phyloP scores from a whole-genome alignment of 2,113 vertebrate genomes.

The Pseudorectes ferrugineus region DNA sequence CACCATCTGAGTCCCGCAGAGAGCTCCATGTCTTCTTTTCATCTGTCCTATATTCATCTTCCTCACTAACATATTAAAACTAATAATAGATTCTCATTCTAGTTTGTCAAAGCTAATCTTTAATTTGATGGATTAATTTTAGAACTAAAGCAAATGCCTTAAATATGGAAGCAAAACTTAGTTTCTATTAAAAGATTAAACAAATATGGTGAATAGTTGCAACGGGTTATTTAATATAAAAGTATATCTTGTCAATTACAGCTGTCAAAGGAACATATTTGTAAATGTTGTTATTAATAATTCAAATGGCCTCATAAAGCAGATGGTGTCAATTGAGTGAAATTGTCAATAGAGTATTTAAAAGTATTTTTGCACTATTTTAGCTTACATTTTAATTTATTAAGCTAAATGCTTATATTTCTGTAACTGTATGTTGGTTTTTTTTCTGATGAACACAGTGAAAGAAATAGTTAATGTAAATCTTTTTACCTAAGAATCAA shows the following conservation, averaged over 20 bases:
- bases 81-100: neutral
- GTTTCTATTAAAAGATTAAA: neutral
- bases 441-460: neutral
- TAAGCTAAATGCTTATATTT: neutral
- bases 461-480: neutral
- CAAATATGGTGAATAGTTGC: neutral
- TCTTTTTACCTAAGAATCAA: neutral
- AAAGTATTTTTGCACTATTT: neutral
- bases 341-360: neutral
- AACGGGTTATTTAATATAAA: neutral
- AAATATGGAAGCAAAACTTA: neutral
- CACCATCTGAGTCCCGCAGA: neutral
- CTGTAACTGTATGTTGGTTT: neutral
- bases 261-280: neutral
- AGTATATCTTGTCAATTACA: neutral
- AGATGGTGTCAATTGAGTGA: neutral
- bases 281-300: neutral
- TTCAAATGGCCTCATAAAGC: neutral
- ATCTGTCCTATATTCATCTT: neutral
- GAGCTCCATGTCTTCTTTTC: neutral
- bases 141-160: neutral
- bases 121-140: neutral
- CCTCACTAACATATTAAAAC: neutral
- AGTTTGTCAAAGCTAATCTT: neutral
- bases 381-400: neutral